Conservation (phyloP, 1,140 invertebrate species). For the Calephelis nemesis region DNA sequence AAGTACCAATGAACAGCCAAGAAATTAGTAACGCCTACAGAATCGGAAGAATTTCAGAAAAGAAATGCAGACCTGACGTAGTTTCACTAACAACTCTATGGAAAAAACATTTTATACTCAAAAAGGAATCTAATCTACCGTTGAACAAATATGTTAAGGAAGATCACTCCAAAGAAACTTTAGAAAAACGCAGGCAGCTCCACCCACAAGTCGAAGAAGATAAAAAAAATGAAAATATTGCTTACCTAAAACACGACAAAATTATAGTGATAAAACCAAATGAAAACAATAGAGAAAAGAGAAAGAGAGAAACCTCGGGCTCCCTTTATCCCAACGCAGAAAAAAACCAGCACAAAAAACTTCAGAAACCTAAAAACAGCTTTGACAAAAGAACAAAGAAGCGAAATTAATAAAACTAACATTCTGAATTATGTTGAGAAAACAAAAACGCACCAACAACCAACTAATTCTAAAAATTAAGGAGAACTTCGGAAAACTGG, state of each 20-base stretch:
- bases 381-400: background rate
- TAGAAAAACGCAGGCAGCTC: slow-evolving; percentile 24
- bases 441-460: background rate
- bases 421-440: background rate
- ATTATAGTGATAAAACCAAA: slow-evolving; percentile 21
- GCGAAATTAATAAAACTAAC: slow-evolving; percentile 1
- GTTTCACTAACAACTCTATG: slow-evolving; percentile 21
- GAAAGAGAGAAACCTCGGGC: slow-evolving; percentile 4
- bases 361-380: background rate
- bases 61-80: slow-evolving; percentile 22
- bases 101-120: slow-evolving; percentile 23
- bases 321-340: background rate
- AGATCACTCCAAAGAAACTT: slow-evolving; percentile 20
- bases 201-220: slow-evolving; percentile 24
- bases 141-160: slow-evolving; percentile 20
- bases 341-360: slow-evolving; percentile 1
- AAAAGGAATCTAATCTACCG: slow-evolving; percentile 19
- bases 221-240: slow-evolving; percentile 25
- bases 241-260: slow-evolving; percentile 28
- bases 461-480: background rate
- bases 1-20: background rate
- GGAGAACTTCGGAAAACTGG: background rate
- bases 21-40: slow-evolving; percentile 23
- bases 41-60: slow-evolving; percentile 8
- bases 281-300: slow-evolving; percentile 16